Evolutionary conservation across 2,113 vertebrate species (phyloP).

Genomic region (Pachycephala philippinensis): DNA sequence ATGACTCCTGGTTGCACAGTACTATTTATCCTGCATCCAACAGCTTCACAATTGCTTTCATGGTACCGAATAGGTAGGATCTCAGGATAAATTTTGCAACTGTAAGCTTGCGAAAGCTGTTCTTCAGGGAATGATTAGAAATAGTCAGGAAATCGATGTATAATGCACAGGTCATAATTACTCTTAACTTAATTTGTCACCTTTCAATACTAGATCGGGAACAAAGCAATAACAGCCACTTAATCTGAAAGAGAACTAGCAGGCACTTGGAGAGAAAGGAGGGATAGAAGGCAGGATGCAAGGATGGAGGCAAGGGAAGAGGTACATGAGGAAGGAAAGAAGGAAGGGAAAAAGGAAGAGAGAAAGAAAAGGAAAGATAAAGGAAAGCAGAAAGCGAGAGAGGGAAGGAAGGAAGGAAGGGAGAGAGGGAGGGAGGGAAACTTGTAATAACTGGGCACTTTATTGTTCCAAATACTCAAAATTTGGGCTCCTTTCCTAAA

Average conservation of each 20-base stretch:
- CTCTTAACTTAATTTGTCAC: background rate
- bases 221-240: background rate
- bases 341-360: fast-evolving
- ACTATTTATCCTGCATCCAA: background rate
- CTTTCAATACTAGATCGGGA: background rate
- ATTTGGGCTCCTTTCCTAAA: background rate
- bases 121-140: background rate
- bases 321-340: background rate
- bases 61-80: background rate
- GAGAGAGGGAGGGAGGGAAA: background rate
- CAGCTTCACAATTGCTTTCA: background rate
- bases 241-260: background rate
- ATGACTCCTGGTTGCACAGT: background rate
- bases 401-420: too few relatives aligned
- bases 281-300: background rate
- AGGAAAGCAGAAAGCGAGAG: background rate
- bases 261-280: background rate
- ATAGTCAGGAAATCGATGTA: background rate
- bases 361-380: background rate
- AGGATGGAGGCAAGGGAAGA: background rate
- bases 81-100: background rate
- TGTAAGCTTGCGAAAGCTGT: background rate
- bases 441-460: background rate
- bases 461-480: background rate
- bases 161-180: background rate